Conservation (phyloP, 2,888 invertebrate species). For the Acanthosoma haemorrhoidale region DNA sequence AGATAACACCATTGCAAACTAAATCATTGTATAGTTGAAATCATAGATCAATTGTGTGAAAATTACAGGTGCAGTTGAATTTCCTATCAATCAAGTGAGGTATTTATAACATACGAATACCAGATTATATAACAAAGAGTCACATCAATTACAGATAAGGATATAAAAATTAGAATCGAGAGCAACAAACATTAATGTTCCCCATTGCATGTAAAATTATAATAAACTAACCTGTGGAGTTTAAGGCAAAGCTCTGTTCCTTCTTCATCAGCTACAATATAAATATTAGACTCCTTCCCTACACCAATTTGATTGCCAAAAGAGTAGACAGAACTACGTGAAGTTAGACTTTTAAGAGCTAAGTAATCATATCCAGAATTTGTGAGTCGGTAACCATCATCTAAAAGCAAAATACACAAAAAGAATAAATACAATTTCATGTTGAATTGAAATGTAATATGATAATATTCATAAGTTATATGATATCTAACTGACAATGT, state of each 20-base stretch:
- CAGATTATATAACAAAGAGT: too few species aligned
- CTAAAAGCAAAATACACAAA: constrained; percentile 55
- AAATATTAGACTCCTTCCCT: constrained; percentile 97
- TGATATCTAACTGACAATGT: constrained; percentile 63
- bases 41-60: too few species aligned
- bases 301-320: constrained; percentile 99
- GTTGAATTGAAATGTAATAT: not conserved
- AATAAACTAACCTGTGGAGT: constrained; percentile 81
- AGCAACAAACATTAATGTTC: too few species aligned
- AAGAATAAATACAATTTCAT: too few species aligned
- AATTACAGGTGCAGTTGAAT: too few species aligned
- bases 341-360: constrained; percentile 80
- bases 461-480: not conserved
- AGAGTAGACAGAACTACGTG: constrained; percentile 69
- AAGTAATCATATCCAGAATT: constrained; percentile 95
- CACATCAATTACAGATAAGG: too few species aligned
- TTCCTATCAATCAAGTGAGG: too few species aligned
- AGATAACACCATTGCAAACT: too few species aligned
- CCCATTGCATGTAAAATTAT: too few species aligned
- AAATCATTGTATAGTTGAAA: too few species aligned
- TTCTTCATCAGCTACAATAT: constrained; percentile 76
- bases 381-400: constrained; percentile 93
- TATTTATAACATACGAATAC: too few species aligned
- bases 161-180: too few species aligned
- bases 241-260: constrained; percentile 81